phyloP scores from a whole-genome alignment of 2,797 vertebrate species.

The Microctenopoma lineatum region DNA sequence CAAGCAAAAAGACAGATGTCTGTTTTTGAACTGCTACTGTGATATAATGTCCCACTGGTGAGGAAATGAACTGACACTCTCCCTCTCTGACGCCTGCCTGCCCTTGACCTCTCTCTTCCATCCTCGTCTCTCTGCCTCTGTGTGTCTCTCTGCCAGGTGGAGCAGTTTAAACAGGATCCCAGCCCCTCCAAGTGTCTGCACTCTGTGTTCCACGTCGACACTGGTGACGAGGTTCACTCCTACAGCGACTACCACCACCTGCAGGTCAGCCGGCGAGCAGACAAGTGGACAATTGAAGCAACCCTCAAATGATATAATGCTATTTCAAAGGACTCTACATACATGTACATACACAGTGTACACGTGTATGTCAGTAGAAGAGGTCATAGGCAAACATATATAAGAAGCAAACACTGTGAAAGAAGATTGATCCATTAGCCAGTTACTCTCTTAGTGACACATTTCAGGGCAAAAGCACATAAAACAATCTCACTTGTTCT shows the following conservation, averaged over 20 bases:
- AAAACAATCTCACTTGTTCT: constrained; percentile 5
- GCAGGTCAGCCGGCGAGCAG: constrained; percentile 85
- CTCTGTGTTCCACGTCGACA: constrained; percentile 90
- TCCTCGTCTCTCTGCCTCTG: neutral
- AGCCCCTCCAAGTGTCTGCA: constrained; percentile 93
- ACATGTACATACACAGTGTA: neutral
- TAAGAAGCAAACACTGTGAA: neutral
- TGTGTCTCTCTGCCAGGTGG: constrained; percentile 83
- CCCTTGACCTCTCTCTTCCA: constrained; percentile 16
- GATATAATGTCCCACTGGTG: neutral
- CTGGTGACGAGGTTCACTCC: constrained; percentile 90
- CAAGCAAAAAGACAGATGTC: no score
- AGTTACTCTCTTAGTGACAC: constrained; percentile 6
- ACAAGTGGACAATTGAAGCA: neutral
- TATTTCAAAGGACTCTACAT: neutral
- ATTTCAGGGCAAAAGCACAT: constrained; percentile 3
- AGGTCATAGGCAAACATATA: neutral
- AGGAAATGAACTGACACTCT: neutral
- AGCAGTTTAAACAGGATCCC: constrained; percentile 96
- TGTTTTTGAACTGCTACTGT: neutral
- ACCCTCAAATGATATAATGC: no score
- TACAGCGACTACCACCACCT: constrained; percentile 91
- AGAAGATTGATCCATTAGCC: constrained; percentile 24
- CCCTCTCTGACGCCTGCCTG: constrained; percentile 1
- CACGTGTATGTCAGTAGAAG: no score